Percentiles rank a stretch among this genome's conserved stretches.
Conservation (phyloP, 2,797 vertebrate genomes). For the Danio aesculapii region DNA sequence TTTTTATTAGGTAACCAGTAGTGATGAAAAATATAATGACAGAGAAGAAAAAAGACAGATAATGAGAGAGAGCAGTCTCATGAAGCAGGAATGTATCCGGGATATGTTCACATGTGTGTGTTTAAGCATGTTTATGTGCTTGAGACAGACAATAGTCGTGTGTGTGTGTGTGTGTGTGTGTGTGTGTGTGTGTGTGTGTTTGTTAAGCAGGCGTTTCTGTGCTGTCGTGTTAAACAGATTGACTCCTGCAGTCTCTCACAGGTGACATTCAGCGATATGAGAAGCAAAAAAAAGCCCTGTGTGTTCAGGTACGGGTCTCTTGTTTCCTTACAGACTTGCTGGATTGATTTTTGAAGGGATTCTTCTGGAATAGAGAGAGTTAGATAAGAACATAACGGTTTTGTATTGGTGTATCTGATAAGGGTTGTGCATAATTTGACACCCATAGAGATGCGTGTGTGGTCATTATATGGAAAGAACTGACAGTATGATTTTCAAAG, state of each 20-base stretch:
- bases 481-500: background rate
- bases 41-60: constrained; percentile 25
- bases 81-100: constrained; percentile 32
- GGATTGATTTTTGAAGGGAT: background rate
- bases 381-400: background rate
- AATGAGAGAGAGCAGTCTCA: constrained; percentile 6
- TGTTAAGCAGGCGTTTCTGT: background rate
- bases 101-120: background rate
- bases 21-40: constrained; percentile 32
- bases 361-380: background rate
- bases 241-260: constrained; percentile 3
- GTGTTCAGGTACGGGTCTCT: background rate
- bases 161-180: background rate
- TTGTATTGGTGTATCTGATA: background rate
- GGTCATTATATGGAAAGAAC: background rate
- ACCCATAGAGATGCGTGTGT: too few relatives aligned
- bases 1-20: constrained; percentile 13
- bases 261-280: background rate
- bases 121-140: constrained; percentile 4
- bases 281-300: background rate
- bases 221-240: constrained; percentile 1
- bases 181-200: background rate
- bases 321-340: background rate
- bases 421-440: background rate
- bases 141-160: constrained; percentile 5